These are phyloP conservation scores for Heliconius hortense DNA, from an alignment of 2,888 invertebrate genomes.

Conservation along the genomic window DNA sequence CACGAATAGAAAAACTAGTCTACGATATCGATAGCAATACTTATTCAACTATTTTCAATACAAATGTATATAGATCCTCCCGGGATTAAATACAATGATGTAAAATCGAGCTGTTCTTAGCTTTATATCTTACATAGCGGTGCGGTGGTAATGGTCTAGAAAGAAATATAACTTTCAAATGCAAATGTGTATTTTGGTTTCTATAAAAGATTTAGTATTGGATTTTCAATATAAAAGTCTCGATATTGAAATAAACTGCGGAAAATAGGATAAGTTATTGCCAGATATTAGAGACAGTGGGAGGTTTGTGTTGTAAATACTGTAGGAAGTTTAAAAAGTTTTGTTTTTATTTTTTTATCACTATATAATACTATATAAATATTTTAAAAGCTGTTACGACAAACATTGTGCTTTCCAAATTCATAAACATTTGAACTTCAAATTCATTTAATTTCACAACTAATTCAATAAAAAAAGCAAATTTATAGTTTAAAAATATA, in stretches of 20 bases:
- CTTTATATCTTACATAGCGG: conserved; percentile 31
- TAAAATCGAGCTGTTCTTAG: conserved; percentile 32
- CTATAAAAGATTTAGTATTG: conserved; percentile 33
- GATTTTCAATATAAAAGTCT: conserved; percentile 22
- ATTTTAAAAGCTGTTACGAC: neutral
- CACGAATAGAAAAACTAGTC: neutral
- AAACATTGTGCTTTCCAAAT: too few species aligned
- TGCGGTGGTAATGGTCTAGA: too few species aligned
- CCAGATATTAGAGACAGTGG: conserved; percentile 15
- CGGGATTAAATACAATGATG: conserved; percentile 45
- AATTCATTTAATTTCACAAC: too few species aligned
- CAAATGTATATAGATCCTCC: conserved; percentile 53
- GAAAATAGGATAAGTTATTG: conserved; percentile 15
- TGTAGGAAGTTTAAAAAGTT: neutral
- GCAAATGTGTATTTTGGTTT: conserved; percentile 36
- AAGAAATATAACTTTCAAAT: conserved; percentile 38
- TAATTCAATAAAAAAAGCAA: too few species aligned
- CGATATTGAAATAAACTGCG: conserved; percentile 11
- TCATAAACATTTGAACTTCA: too few species aligned
- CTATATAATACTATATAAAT: neutral
- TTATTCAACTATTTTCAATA: conserved; percentile 56
- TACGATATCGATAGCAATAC: conserved; percentile 43
- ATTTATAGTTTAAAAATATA: too few species aligned
- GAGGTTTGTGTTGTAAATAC: neutral
- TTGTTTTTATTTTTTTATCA: too few species aligned